Evolutionary conservation across 2,113 vertebrate species (phyloP), one percentile per base, ranked within the genome.

Genomic region (Hydrolagus affinis): DNA sequence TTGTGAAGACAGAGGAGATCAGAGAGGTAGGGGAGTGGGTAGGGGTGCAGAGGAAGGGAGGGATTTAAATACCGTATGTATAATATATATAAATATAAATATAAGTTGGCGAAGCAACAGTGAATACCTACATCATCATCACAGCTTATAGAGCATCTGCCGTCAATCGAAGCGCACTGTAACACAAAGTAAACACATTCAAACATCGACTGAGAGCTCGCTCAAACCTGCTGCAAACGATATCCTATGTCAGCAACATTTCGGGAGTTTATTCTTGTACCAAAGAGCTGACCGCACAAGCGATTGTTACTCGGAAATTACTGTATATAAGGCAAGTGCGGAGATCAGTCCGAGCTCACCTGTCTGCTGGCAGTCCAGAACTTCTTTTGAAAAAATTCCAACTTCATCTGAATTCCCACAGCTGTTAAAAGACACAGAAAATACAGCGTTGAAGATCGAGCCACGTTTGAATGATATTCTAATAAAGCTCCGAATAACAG

Each of bases 301-400:
- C 44, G 6, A 44, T 44, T 44, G 1, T 44, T 3, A 44, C 6
- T 44, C n/a, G n/a, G n/a, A n/a, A n/a, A n/a, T n/a, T n/a, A n/a
- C n/a, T n/a, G n/a, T n/a, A n/a, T n/a, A n/a, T n/a, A n/a, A n/a
- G n/a, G n/a, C n/a, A 10, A 64, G 28, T 14, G 23, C 57, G 60
- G 59, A 60, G 23, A 25, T 80, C 15, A 23, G 8, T 64, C 62
- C 1, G 0, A 87, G 85, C 78, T 85, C 91, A 99, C 98, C 97
- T 99, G 98, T 96, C 96, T 92, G 92, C 98, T 98, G 87, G 98
- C 98, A 23, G 97, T 99, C 96, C 97, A 99, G 89, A 99, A 99
- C 90, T 99, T 99, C 90, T 94, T 93, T 90, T 99, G 97, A 91
- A 99, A 99, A 91, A 99, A 99, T 87, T 99, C 98, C 86, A 99